phyloP scores from a whole-genome alignment of 2,797 vertebrate species.

The Enteromius unitaeniatus region DNA sequence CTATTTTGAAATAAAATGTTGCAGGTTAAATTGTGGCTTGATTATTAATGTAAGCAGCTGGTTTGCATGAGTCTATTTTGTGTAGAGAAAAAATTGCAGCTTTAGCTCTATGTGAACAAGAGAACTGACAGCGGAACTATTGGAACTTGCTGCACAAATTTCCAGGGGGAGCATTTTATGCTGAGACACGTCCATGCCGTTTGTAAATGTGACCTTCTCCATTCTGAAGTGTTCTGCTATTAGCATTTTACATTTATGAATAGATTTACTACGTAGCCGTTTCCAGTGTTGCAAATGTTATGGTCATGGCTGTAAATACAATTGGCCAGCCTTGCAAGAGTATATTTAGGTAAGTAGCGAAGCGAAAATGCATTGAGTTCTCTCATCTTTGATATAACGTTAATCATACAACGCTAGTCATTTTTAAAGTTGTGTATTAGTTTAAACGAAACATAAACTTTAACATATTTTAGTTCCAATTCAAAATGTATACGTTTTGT shows the following conservation, averaged over 20 bases:
- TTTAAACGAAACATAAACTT: conserved; percentile 1
- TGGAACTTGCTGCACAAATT: not conserved
- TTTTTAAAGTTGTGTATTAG: not conserved
- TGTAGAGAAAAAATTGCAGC: not conserved
- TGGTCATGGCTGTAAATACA: conserved; percentile 61
- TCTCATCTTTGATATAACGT: not conserved
- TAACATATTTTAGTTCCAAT: not conserved
- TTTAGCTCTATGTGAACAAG: not conserved
- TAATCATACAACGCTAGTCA: too few species aligned
- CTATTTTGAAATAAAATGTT: not conserved
- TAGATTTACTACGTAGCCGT: not conserved
- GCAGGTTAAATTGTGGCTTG: not conserved
- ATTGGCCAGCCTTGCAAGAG: conserved; percentile 15
- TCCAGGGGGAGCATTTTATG: conserved; percentile 3
- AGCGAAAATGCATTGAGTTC: not conserved
- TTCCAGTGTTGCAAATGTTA: not conserved
- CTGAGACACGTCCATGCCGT: not conserved
- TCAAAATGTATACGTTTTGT: not conserved
- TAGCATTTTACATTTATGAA: not conserved
- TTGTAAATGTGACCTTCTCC: conserved; percentile 56
- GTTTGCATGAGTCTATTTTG: not conserved
- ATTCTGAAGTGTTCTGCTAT: not conserved
- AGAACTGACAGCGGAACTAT: conserved; percentile 12
- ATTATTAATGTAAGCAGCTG: not conserved
- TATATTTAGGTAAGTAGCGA: conserved; percentile 64